Percentiles rank a stretch among this genome's conserved stretches.
phyloP scores from a whole-genome alignment of 2,797 vertebrate species.

The Lepilemur septentrionalis region DNA sequence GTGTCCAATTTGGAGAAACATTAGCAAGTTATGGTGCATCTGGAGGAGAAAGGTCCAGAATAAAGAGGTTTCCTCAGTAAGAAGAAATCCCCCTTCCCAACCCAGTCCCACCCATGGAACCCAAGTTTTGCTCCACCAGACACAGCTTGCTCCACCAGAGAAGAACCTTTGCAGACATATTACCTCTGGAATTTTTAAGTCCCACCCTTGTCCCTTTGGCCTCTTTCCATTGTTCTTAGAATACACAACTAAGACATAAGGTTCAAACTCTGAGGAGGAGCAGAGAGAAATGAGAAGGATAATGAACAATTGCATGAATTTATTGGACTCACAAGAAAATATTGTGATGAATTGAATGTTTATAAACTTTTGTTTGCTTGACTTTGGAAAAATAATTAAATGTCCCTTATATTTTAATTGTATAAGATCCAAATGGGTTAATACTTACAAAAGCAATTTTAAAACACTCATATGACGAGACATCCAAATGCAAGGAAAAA shows the following conservation, averaged over 20 bases:
- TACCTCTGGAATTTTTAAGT: not conserved
- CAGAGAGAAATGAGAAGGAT: not conserved
- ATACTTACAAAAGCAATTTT: not conserved
- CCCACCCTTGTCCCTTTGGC: not conserved
- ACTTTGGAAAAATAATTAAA: not conserved
- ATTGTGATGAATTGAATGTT: not conserved
- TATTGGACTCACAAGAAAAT: not conserved
- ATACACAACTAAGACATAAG: not conserved
- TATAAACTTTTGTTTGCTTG: slow-evolving; percentile 6
- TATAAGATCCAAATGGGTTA: not conserved
- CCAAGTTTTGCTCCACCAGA: not conserved
- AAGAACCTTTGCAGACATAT: not conserved
- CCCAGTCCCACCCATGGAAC: not conserved
- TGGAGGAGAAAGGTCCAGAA: not conserved
- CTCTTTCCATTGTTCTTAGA: not conserved
- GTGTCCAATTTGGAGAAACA: not conserved
- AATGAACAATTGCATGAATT: not conserved
- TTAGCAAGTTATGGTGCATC: not conserved
- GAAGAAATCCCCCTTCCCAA: not conserved
- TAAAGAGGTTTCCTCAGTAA: not conserved
- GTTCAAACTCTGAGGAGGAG: not conserved
- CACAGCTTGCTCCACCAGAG: not conserved
- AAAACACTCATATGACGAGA: not conserved
- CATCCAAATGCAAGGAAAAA: not conserved
- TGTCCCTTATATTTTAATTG: not conserved